These are phyloP conservation scores for Megastigmus dorsalis DNA, from an alignment of 2,888 invertebrate species.

Conservation along the genomic window DNA sequence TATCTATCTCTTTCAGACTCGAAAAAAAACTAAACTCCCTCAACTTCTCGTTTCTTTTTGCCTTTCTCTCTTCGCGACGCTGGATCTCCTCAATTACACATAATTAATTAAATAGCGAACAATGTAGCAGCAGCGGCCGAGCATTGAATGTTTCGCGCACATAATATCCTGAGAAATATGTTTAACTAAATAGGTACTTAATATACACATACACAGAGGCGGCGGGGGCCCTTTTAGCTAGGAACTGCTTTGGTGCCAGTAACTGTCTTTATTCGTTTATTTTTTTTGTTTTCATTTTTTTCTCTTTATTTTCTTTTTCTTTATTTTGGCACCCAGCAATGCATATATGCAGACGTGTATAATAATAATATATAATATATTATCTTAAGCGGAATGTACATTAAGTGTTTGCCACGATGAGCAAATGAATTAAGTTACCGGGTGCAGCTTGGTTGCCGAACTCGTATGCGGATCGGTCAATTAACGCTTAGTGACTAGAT, in stretches of 20 bases:
- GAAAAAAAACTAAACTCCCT: constrained; percentile 1
- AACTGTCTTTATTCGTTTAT: too few species aligned
- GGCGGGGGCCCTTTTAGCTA: neutral
- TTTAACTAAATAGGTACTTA: constrained; percentile 47
- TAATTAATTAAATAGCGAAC: constrained; percentile 47
- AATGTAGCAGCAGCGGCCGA: constrained; percentile 31
- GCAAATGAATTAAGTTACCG: constrained; percentile 62
- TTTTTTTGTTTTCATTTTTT: too few species aligned
- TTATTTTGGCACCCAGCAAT: neutral
- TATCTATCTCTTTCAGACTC: neutral
- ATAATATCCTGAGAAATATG: constrained; percentile 49
- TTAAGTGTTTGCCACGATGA: constrained; percentile 49
- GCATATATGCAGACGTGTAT: constrained; percentile 13
- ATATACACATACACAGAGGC: constrained; percentile 24
- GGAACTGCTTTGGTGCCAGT: neutral
- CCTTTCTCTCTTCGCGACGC: constrained; percentile 18
- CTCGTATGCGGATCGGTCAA: constrained; percentile 59
- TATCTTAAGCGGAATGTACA: constrained; percentile 58
- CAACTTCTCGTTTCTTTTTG: constrained; percentile 3
- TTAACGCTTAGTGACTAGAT: constrained; percentile 68
- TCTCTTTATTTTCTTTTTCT: too few species aligned
- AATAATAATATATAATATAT: constrained; percentile 48
- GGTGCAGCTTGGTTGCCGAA: constrained; percentile 58
- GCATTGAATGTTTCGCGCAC: constrained; percentile 42
- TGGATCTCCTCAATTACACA: constrained; percentile 22